Conservation (phyloP, 2,113 vertebrate genomes). For the Cygnus atratus region DNA sequence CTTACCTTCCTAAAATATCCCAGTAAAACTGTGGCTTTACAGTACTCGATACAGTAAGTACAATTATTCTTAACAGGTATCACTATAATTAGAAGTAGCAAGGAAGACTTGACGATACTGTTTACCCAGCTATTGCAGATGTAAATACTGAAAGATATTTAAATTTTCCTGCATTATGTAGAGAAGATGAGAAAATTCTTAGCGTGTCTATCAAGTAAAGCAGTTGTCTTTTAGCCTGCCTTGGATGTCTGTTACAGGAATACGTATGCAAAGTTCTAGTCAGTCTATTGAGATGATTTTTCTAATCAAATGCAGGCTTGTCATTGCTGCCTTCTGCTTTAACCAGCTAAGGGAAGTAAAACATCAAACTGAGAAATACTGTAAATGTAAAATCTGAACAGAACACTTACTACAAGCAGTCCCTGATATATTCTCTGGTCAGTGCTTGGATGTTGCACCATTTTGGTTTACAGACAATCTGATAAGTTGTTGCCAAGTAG, state of each 20-base stretch:
- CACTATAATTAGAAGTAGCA: not conserved
- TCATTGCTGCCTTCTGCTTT: slow-evolving; percentile 14
- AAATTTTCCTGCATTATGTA: slow-evolving; percentile 48
- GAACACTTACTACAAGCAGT: not conserved
- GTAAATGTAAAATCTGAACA: not conserved
- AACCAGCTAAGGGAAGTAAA: not conserved
- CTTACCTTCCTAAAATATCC: not conserved
- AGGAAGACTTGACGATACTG: slow-evolving; percentile 14
- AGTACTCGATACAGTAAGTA: not conserved
- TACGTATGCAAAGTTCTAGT: slow-evolving; percentile 41
- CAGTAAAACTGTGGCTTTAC: not conserved
- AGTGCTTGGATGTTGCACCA: not conserved
- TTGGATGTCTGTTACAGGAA: slow-evolving; percentile 56
- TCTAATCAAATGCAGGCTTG: slow-evolving; percentile 14
- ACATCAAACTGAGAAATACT: not conserved
- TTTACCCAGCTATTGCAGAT: slow-evolving; percentile 23
- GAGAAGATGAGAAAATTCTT: slow-evolving; percentile 59
- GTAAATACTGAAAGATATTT: slow-evolving; percentile 31
- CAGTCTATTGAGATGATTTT: slow-evolving; percentile 11
- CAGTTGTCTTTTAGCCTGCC: slow-evolving; percentile 40
- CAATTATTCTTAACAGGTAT: not conserved
- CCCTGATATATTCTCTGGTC: not conserved
- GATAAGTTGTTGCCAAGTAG: not conserved
- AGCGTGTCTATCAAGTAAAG: slow-evolving; percentile 40
- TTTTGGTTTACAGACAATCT: not conserved